Evolutionary conservation across 1,140 invertebrate species (phyloP).

Genomic region (Drosophila tropicalis): DNA sequence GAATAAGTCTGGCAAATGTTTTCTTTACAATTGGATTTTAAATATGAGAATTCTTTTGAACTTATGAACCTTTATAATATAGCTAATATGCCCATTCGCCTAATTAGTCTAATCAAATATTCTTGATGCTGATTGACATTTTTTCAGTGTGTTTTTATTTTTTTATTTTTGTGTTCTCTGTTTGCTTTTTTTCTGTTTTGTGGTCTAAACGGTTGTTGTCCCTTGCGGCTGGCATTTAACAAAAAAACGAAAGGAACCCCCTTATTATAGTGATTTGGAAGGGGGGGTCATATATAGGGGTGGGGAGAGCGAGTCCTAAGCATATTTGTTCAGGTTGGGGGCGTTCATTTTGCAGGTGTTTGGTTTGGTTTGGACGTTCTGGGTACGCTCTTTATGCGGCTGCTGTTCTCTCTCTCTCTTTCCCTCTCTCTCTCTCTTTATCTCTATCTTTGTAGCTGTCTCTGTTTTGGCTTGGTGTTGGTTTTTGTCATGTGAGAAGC

Average conservation of each 20-base stretch:
- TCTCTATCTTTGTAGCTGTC: background rate
- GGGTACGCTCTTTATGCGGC: constrained; percentile 5
- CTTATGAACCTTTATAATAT: background rate
- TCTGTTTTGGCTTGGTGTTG: background rate
- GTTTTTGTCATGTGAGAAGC: constrained; percentile 45
- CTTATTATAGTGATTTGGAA: background rate
- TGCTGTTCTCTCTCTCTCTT: background rate
- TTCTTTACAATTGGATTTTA: no score
- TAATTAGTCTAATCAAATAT: constrained; percentile 22
- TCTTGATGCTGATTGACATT: constrained; percentile 32
- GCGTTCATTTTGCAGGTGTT: constrained; percentile 52
- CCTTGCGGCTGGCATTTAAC: constrained; percentile 14
- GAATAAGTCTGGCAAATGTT: no score
- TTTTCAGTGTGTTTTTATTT: constrained; percentile 6
- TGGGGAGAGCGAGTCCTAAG: background rate
- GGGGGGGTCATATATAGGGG: background rate
- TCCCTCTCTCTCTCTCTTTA: background rate
- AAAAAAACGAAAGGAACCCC: constrained; percentile 5
- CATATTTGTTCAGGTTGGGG: constrained; percentile 28
- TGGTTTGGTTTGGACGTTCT: constrained; percentile 26
- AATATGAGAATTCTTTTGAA: no score
- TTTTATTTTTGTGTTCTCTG: constrained; percentile 13
- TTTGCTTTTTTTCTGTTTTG: constrained; percentile 14
- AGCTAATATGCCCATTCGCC: constrained; percentile 15
- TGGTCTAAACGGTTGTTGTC: constrained; percentile 17